Evolutionary conservation across 2,113 vertebrate genomes (phyloP), one percentile per base, ranked within the genome.

Genomic region (Heterochromis multidens): DNA sequence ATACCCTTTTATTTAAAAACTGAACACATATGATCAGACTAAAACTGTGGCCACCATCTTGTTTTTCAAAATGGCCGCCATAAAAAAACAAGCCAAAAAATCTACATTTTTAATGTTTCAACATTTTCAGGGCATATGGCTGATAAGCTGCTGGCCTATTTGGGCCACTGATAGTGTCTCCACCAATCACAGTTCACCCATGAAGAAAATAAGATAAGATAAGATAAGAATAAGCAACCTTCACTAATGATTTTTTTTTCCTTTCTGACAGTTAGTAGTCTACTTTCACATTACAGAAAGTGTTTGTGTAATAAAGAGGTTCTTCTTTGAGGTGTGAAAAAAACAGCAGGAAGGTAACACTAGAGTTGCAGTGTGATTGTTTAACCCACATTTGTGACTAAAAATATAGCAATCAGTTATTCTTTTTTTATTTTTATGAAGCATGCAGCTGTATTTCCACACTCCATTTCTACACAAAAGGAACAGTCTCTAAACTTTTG

Each of bases 331-430:
- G 13, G 40, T 40, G 35, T 43, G 7, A 13, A 25, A 67, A 65
- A 43, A 16, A 4, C 61, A 63, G 33, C 31, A 37, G 33, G 11
- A 37, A 2, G 31, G 6, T 63, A 63, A 63, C 10, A 61, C 17
- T 25, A 19, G 59, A 60, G 59, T 10, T 19, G 16, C 29, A 63
- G 61, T 63, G 33, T 14, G 33, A 63, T 4, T 25, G 0, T 65
- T 40, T 40, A 35, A 25, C 12, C 4, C 35, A 43, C 35, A 43
- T 40, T 67, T 67, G 23, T 67, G 62, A 67, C 62, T 63, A 63
- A 35, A 63, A 63, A n/a, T 63, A 63, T 37, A 62, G 35, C n/a
- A 63, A 40, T 65, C n/a, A n/a, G 40, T 40, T 67, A 9, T 67
- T 67, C 1, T 65, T 17, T 70, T 46, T 16, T 40, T 3, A 0